These are phyloP conservation scores for Sus scrofa DNA, from an alignment of 2,113 vertebrate genomes.

Conservation along the genomic window DNA sequence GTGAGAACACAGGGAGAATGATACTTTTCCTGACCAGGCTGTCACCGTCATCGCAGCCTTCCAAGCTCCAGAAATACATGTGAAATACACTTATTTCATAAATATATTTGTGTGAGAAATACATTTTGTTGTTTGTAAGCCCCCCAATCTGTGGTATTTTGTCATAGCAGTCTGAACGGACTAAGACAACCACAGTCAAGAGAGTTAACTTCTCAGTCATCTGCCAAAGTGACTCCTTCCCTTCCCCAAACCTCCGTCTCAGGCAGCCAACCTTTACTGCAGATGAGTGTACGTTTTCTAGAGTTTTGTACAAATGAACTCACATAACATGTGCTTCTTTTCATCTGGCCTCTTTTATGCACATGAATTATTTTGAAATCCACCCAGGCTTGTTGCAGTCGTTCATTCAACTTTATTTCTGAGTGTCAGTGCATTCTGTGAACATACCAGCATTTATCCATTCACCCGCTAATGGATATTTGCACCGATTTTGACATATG, in stretches of 20 bases:
- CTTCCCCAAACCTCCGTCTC: background rate
- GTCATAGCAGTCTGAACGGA: background rate
- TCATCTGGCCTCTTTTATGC: background rate
- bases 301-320: background rate
- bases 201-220: background rate
- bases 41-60: background rate
- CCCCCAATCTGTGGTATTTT: background rate
- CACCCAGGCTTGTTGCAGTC: background rate
- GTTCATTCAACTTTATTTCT: background rate
- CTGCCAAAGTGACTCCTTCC: background rate
- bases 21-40: background rate
- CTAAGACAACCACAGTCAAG: background rate
- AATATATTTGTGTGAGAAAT: background rate
- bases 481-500: background rate
- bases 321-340: background rate
- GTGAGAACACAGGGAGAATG: background rate
- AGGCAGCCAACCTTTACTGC: background rate
- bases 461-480: background rate
- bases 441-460: background rate
- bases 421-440: background rate
- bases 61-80: background rate
- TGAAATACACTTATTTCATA: too few relatives aligned
- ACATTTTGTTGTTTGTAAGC: background rate
- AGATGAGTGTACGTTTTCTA: background rate
- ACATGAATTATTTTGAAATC: background rate